phyloP scores from a whole-genome alignment of 2,797 vertebrate species.

The Pseudotriccus pelzelni region DNA sequence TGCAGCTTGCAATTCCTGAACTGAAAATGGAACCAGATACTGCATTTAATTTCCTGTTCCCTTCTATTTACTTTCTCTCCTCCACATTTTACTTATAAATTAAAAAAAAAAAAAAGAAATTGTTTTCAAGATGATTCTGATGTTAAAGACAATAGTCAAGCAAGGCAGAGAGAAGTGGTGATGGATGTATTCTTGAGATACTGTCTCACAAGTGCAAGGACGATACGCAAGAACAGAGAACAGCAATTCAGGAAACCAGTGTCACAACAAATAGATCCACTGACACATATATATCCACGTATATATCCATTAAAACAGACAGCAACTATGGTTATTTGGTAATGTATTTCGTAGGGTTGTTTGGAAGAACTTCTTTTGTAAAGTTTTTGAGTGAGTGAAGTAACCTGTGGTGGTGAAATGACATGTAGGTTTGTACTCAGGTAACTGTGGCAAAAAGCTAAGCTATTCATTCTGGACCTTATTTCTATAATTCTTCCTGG shows the following conservation, averaged over 20 bases:
- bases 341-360: not conserved
- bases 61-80: not conserved
- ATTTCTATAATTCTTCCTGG: not conserved
- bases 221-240: not conserved
- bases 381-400: not conserved
- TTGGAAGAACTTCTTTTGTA: not conserved
- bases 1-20: slow-evolving; percentile 5
- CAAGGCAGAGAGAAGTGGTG: not conserved
- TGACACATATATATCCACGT: not conserved
- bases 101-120: not conserved
- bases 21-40: slow-evolving; percentile 58
- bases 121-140: not conserved
- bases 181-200: not conserved
- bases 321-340: not conserved
- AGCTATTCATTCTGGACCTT: not conserved
- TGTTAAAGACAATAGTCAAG: not conserved
- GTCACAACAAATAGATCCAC: not conserved
- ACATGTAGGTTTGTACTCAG: not conserved
- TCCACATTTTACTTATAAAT: not conserved
- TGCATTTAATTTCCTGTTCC: not conserved
- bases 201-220: not conserved
- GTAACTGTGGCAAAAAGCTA: not conserved
- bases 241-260: not conserved
- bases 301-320: not conserved
- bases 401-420: not conserved